These are phyloP conservation scores for Cynodonichthys magdalenae DNA, from an alignment of 2,797 vertebrate genomes.

Conservation along the genomic window DNA sequence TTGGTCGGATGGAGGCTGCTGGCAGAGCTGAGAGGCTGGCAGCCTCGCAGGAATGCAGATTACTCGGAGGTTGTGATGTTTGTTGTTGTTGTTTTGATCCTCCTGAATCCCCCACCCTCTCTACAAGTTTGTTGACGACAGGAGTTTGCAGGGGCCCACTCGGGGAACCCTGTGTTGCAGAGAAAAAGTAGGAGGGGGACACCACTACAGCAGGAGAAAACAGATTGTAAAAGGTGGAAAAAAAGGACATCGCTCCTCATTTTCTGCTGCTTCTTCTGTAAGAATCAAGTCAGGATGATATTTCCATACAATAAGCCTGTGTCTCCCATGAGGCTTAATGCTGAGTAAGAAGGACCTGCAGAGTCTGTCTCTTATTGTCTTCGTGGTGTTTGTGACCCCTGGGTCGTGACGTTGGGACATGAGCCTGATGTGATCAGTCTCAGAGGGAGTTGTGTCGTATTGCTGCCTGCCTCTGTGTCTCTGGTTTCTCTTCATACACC, in stretches of 20 bases:
- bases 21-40: slow-evolving; percentile 42
- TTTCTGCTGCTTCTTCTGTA: not conserved
- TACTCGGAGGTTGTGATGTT: slow-evolving; percentile 57
- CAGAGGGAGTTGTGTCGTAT: slow-evolving; percentile 8
- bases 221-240: no score
- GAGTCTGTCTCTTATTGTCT: slow-evolving; percentile 26
- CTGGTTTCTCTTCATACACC: slow-evolving; percentile 41
- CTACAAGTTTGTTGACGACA: slow-evolving; percentile 25
- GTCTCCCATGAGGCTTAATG: not conserved
- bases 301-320: not conserved
- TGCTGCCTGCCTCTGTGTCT: slow-evolving; percentile 27
- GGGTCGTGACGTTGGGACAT: slow-evolving; percentile 10
- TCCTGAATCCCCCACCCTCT: slow-evolving; percentile 11
- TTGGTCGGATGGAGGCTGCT: slow-evolving; percentile 34
- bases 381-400: slow-evolving; percentile 28
- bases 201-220: slow-evolving; percentile 4
- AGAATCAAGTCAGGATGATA: no score
- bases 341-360: slow-evolving; percentile 4
- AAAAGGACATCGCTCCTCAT: not conserved
- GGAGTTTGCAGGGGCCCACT: slow-evolving; percentile 40
- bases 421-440: slow-evolving; percentile 30
- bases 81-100: slow-evolving; percentile 58
- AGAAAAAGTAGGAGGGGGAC: slow-evolving; percentile 4
- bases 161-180: slow-evolving; percentile 18
- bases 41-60: slow-evolving; percentile 49